phyloP scores from a whole-genome alignment of 1,140 invertebrate genomes.

The Liolophura sinensis region DNA sequence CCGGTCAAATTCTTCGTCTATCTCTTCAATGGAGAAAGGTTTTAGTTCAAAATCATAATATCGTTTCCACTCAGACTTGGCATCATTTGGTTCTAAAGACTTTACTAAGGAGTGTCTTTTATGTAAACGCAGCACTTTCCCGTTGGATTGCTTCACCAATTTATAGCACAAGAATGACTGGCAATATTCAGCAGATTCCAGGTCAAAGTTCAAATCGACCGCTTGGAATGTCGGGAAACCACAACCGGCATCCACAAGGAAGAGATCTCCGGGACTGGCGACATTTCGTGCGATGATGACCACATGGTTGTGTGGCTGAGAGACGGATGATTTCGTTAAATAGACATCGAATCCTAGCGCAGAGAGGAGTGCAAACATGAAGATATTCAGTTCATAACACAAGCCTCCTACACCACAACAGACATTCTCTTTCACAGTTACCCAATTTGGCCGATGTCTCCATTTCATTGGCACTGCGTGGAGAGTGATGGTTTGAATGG shows the following conservation, averaged over 20 bases:
- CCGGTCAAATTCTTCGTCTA: conserved; percentile 18
- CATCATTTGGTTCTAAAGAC: conserved; percentile 13
- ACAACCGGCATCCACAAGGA: conserved; percentile 17
- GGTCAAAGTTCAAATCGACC: conserved; percentile 20
- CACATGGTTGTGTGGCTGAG: conserved; percentile 23
- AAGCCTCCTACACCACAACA: conserved; percentile 18
- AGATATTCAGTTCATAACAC: conserved; percentile 24
- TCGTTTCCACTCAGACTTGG: conserved; percentile 18
- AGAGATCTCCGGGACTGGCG: conserved; percentile 19
- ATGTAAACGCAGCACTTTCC: conserved; percentile 24
- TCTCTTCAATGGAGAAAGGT: conserved; percentile 8
- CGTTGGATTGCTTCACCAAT: conserved; percentile 21
- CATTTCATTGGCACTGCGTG: too few species aligned
- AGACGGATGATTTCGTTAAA: conserved; percentile 3
- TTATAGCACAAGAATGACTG: conserved; percentile 27
- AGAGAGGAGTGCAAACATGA: conserved; percentile 17
- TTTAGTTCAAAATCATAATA: conserved; percentile 15
- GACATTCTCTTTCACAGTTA: conserved; percentile 17
- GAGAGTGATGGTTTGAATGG: too few species aligned
- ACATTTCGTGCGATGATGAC: conserved; percentile 18
- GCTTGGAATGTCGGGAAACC: conserved; percentile 25
- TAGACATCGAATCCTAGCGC: conserved; percentile 16
- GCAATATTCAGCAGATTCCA: conserved; percentile 19
- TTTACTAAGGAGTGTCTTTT: conserved; percentile 11
- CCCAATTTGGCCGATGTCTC: conserved; percentile 16